These are phyloP conservation scores for Brevimyrus niger DNA, from an alignment of 2,113 vertebrate species.

Conservation along the genomic window DNA sequence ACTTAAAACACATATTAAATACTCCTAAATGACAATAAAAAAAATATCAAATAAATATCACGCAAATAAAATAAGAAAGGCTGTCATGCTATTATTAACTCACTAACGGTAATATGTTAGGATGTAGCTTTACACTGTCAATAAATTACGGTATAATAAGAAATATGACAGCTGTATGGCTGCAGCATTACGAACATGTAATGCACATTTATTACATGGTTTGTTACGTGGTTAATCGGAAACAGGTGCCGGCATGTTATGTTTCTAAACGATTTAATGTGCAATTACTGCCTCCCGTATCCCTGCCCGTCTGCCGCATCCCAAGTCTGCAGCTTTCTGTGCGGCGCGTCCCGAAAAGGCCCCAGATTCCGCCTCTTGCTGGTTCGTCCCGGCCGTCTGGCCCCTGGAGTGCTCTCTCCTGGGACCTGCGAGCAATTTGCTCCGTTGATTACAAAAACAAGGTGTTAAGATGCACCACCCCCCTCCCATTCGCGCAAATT, in stretches of 20 bases:
- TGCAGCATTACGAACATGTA: neutral
- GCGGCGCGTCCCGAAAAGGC: neutral
- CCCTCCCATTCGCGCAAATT: neutral
- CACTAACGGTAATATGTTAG: neutral
- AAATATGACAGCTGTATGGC: neutral
- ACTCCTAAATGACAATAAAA: neutral
- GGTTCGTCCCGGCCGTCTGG: neutral
- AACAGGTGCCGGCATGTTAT: neutral
- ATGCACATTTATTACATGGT: neutral
- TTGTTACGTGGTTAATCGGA: neutral
- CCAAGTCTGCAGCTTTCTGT: neutral
- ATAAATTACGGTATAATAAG: neutral
- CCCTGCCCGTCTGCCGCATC: neutral
- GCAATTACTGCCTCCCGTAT: neutral
- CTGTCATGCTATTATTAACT: neutral
- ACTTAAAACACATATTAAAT: neutral
- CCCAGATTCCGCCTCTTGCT: neutral
- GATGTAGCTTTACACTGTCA: neutral
- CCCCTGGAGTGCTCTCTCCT: neutral
- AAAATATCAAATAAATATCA: neutral
- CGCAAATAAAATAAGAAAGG: neutral
- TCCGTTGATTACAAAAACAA: neutral
- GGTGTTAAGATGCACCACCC: neutral
- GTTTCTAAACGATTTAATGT: conserved; percentile 8
- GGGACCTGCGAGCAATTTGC: neutral